Conservation (phyloP, 2,888 invertebrate genomes). For the Catocala nupta region DNA sequence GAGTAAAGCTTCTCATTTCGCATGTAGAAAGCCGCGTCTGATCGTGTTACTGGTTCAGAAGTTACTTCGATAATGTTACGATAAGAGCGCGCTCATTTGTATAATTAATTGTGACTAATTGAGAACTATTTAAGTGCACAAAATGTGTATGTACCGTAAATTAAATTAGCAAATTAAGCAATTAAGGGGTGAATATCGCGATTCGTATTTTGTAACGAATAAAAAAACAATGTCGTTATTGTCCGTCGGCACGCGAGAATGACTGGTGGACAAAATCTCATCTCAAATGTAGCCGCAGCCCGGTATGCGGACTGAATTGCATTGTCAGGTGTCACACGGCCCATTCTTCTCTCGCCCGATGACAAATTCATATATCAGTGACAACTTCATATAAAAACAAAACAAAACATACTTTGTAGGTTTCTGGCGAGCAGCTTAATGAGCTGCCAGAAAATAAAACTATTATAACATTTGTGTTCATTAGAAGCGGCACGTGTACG, state of each 20-base stretch:
- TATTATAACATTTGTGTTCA: conserved; percentile 40
- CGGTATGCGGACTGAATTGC: conserved; percentile 73
- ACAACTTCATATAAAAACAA: neutral
- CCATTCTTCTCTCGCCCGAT: conserved; percentile 20
- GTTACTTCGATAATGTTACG: conserved; percentile 69
- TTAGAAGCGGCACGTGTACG: conserved; percentile 62
- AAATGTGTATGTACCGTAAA: conserved; percentile 55
- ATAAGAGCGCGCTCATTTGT: conserved; percentile 72
- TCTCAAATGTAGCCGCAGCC: conserved; percentile 62
- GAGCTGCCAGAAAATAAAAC: conserved; percentile 11
- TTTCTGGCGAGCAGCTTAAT: neutral
- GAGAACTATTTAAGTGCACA: conserved; percentile 65
- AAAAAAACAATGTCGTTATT: conserved; percentile 41
- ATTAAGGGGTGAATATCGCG: conserved; percentile 28
- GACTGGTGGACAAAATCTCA: conserved; percentile 67
- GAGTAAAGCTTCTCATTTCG: conserved; percentile 80
- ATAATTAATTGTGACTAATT: conserved; percentile 82
- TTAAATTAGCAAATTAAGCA: conserved; percentile 51
- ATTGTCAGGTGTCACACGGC: conserved; percentile 64
- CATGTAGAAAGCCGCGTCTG: conserved; percentile 73
- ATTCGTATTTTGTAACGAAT: conserved; percentile 36
- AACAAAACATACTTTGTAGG: neutral
- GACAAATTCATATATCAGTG: neutral
- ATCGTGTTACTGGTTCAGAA: conserved; percentile 71
- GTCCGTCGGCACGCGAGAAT: conserved; percentile 37